Percentiles rank a stretch among this genome's conserved stretches.
phyloP scores from a whole-genome alignment of 1,140 invertebrate species.

The Tyrophagus putrescentiae region DNA sequence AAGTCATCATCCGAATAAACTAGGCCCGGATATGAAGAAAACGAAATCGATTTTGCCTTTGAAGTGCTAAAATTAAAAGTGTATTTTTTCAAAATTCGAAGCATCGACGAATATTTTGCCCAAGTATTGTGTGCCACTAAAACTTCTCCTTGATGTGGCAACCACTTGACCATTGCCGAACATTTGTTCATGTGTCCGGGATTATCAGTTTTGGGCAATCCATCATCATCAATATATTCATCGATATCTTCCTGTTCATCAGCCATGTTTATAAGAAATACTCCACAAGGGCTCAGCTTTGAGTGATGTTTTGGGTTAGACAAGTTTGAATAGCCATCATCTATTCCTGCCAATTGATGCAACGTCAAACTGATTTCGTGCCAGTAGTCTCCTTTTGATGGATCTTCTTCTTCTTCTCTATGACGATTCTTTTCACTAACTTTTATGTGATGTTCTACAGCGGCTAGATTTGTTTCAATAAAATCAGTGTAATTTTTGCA shows the following conservation, averaged over 20 bases:
- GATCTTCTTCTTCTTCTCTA: too few relatives aligned
- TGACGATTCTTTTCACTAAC: constrained; percentile 42
- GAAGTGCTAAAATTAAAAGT: constrained; percentile 30
- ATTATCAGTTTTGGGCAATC: constrained; percentile 31
- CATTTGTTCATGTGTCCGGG: constrained; percentile 39
- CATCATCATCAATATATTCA: constrained; percentile 14
- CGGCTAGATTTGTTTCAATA: too few relatives aligned
- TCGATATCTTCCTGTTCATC: background rate
- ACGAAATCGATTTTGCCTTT: background rate
- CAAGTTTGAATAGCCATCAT: too few relatives aligned
- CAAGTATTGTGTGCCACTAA: constrained; percentile 28
- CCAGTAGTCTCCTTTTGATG: too few relatives aligned
- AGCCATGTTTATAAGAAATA: too few relatives aligned
- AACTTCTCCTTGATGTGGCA: constrained; percentile 27
- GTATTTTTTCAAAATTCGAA: constrained; percentile 35
- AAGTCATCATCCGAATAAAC: constrained; percentile 35
- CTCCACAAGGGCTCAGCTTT: background rate
- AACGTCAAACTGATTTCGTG: constrained; percentile 47
- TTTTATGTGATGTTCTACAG: too few relatives aligned
- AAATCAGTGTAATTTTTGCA: too few relatives aligned
- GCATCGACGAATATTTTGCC: constrained; percentile 33
- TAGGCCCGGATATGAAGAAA: constrained; percentile 29
- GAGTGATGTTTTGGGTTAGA: too few relatives aligned
- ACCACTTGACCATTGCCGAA: constrained; percentile 46
- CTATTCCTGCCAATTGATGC: constrained; percentile 38